A percentile compares a stretch with the other conserved stretches of the same genome.
These are phyloP conservation scores for Saimiri boliviensis DNA, from an alignment of 2,113 vertebrate genomes.

Conservation along the genomic window DNA sequence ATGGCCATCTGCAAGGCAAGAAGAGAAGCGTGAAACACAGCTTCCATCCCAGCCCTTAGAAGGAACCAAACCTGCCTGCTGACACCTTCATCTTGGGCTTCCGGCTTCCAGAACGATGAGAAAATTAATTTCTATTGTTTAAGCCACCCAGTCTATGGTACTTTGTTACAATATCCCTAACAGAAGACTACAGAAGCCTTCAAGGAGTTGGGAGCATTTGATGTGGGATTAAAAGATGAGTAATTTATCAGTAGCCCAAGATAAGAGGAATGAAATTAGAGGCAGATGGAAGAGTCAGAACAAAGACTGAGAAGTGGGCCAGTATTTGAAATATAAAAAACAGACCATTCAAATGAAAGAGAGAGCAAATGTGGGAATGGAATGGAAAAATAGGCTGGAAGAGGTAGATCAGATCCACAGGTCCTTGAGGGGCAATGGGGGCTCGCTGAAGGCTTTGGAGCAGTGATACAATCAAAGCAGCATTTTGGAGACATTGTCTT, in stretches of 20 bases:
- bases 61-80: neutral
- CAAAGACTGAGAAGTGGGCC: neutral
- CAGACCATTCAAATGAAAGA: neutral
- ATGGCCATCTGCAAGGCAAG: neutral
- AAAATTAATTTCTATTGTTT: neutral
- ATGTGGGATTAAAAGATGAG: neutral
- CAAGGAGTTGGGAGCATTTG: neutral
- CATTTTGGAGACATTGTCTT: neutral
- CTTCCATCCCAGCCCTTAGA: neutral
- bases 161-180: neutral
- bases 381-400: neutral
- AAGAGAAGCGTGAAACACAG: neutral
- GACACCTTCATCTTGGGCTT: neutral
- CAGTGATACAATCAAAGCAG: neutral
- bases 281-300: neutral
- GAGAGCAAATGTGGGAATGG: neutral
- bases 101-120: neutral
- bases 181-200: neutral
- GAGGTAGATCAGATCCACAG: neutral
- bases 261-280: neutral
- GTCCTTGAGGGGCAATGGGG: no score
- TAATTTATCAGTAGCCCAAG: neutral
- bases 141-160: neutral
- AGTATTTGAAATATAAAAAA: neutral
- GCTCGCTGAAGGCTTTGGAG: neutral